Percentiles rank a stretch among this genome's conserved stretches.
phyloP scores from a whole-genome alignment of 1,140 invertebrate genomes.

The Drosophila ambigua region DNA sequence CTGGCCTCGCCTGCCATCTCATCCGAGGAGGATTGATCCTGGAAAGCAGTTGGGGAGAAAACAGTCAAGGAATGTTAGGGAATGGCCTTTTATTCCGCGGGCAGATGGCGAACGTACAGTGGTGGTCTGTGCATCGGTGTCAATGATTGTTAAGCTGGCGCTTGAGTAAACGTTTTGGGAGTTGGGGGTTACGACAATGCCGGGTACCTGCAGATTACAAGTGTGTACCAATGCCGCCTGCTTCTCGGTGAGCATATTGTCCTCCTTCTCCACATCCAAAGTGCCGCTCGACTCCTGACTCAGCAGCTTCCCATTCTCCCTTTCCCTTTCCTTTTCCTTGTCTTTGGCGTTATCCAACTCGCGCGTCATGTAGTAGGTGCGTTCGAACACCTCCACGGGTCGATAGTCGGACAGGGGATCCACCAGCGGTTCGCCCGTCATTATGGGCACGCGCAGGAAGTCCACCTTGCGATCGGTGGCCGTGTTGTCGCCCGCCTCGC shows the following conservation, averaged over 20 bases:
- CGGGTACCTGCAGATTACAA: slow-evolving; percentile 81
- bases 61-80: background rate
- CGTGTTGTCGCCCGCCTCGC: slow-evolving; percentile 53
- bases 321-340: slow-evolving; percentile 37
- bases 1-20: slow-evolving; percentile 74
- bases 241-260: slow-evolving; percentile 48
- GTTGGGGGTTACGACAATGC: slow-evolving; percentile 69
- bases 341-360: slow-evolving; percentile 69
- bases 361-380: slow-evolving; percentile 76
- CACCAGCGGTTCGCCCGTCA: slow-evolving; percentile 67
- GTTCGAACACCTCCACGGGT: slow-evolving; percentile 82
- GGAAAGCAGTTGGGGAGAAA: background rate
- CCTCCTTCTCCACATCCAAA: slow-evolving; percentile 37
- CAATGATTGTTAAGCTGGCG: slow-evolving; percentile 86
- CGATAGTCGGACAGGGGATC: slow-evolving; percentile 76
- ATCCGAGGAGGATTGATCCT: slow-evolving; percentile 80
- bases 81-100: background rate
- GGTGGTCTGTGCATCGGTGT: slow-evolving; percentile 84
- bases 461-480: slow-evolving; percentile 71
- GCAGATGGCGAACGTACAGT: slow-evolving; percentile 68
- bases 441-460: slow-evolving; percentile 75
- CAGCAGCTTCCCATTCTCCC: slow-evolving; percentile 12
- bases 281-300: background rate
- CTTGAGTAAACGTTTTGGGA: slow-evolving; percentile 83
- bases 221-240: slow-evolving; percentile 62